Base-by-base conservation (phyloP, 2,797 vertebrate species). In the Paguma larvata region DNA sequence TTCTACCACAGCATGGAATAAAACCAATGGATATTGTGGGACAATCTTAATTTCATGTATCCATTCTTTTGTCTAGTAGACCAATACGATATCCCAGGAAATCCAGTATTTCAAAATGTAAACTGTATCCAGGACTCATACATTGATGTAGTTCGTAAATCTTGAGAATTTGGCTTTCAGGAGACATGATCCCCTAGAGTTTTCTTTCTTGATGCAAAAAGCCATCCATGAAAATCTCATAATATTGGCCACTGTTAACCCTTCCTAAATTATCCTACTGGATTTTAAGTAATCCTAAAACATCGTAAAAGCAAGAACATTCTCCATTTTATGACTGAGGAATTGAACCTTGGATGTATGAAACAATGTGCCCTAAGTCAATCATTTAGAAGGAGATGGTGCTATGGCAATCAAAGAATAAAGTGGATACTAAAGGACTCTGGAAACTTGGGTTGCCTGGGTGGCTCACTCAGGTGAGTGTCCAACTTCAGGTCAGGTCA, bases 11-110 rank as follows among this genome's bases (percentile, higher is more conserved):
- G 0, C 4, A 27, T 59, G n/a, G 5, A 72, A 83, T 93, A 67
- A 94, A 92, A 89, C 30, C 30, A 92, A 85, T 88, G 8, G 27
- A 95, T 44, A 94, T 91, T 87, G 23, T 72, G 10, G 48, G 23
- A 41, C 9, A 80, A 75, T 44, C 25, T 67, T 84, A 85, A 68
- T n/a, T 96, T 85, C 56, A 67, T 46, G 34, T 78, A 86, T 34
- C 21, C 3, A 70, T 12, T 59, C 3, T 67, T 95, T 95, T 80
- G 2, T 62, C 32, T 90, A 88, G 80, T 73, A 56, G 68, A 30
- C 25, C 6, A 95, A 68, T 11, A 83, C 2, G 32, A 19, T 56
- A 51, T 79, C 44, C 1, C 70, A 79, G n/a, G 30, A 86, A 84
- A 75, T 70, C 15, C 16, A 75, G 30, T 46, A 44, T 93, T 73